These are phyloP conservation scores for Salvelinus namaycush DNA, from an alignment of 2,113 vertebrate species.

Conservation along the genomic window DNA sequence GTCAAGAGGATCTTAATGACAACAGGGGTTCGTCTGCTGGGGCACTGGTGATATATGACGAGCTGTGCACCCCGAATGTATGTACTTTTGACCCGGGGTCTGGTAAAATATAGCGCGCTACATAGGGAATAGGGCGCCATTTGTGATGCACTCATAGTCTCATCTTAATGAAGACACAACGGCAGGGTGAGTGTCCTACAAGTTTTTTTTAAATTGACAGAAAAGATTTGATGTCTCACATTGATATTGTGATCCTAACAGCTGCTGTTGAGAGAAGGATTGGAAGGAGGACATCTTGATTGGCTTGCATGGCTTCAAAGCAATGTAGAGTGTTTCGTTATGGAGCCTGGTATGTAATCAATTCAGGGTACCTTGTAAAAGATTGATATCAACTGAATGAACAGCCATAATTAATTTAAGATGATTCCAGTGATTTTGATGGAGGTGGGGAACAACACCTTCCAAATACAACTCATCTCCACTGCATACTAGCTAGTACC, in stretches of 20 bases:
- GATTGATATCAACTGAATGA: too few species aligned
- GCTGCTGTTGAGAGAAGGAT: background rate
- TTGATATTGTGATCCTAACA: background rate
- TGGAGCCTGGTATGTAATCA: background rate
- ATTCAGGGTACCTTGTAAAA: background rate
- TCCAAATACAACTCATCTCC: too few species aligned
- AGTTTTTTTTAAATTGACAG: background rate
- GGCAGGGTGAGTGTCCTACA: background rate
- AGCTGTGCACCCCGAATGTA: too few species aligned
- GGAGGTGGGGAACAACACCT: too few species aligned
- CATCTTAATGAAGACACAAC: background rate
- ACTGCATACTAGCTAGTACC: too few species aligned
- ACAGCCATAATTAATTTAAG: too few species aligned
- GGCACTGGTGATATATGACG: slow-evolving; percentile 60
- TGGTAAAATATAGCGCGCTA: too few species aligned
- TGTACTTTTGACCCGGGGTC: too few species aligned
- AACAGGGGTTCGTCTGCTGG: background rate
- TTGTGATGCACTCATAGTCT: too few species aligned
- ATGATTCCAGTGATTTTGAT: background rate
- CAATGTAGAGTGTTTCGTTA: background rate
- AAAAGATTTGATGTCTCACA: background rate
- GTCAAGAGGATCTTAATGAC: slow-evolving; percentile 54
- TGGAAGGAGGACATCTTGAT: background rate
- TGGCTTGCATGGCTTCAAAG: background rate
- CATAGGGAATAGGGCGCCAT: too few species aligned